Percentiles rank a stretch among this genome's conserved stretches.
Evolutionary conservation across 2,888 invertebrate species (phyloP).

Genomic region (Sinelater perroti): DNA sequence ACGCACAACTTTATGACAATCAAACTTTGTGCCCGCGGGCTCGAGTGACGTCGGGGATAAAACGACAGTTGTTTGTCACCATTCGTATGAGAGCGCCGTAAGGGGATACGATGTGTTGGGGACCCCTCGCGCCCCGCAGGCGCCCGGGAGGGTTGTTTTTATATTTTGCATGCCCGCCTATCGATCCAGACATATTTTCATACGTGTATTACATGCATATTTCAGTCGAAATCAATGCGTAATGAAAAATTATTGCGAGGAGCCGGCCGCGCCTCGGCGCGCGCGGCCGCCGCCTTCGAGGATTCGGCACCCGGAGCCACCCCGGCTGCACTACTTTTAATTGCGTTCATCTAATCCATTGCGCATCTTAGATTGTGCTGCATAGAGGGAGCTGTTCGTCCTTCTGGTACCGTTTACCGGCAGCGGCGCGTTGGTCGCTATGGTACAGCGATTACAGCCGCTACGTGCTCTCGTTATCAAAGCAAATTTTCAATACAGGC

Average conservation of each 20-base stretch:
- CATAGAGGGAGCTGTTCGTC: no score
- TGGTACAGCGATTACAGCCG: no score
- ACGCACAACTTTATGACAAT: constrained; percentile 40
- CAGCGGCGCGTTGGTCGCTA: no score
- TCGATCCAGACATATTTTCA: constrained; percentile 57
- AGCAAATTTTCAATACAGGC: no score
- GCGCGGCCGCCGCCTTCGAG: no score
- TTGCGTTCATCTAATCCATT: no score
- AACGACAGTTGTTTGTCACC: constrained; percentile 58
- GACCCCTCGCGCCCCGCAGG: constrained; percentile 42
- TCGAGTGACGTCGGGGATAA: constrained; percentile 48
- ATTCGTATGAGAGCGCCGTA: constrained; percentile 47
- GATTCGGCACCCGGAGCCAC: no score
- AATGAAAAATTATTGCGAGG: constrained; percentile 53
- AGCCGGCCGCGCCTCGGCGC: no score
- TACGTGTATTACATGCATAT: constrained; percentile 54
- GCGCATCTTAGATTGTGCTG: no score
- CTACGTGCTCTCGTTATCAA: no score
- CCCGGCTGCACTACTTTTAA: no score
- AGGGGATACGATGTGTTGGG: constrained; percentile 44
- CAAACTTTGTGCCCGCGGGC: constrained; percentile 50
- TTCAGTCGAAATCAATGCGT: constrained; percentile 50
- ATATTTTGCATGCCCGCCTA: constrained; percentile 56
- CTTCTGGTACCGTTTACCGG: no score
- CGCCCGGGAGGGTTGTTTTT: constrained; percentile 53